Percentiles rank a stretch among this genome's conserved stretches.
Evolutionary conservation across 2,113 vertebrate species (phyloP).

Genomic region (Urocitellus parryii): DNA sequence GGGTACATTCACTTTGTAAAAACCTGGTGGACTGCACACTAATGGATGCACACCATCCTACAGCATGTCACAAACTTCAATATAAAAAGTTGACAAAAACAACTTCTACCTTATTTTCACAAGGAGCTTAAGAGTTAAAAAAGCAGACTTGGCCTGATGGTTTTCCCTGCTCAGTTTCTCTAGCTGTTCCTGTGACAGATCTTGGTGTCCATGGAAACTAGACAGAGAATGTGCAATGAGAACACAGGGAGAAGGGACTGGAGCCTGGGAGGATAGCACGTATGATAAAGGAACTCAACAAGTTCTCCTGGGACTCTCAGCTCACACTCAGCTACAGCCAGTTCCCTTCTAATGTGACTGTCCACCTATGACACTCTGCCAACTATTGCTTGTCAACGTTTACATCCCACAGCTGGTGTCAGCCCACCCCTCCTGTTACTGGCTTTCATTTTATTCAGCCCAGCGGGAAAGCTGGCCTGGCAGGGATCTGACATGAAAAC

Average conservation of each 20-base stretch:
- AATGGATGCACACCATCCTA: too few species aligned
- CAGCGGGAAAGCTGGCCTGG: neutral
- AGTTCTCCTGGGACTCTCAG: neutral
- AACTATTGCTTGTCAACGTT: neutral
- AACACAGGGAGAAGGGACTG: neutral
- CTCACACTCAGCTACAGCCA: neutral
- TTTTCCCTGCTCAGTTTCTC: slow-evolving; percentile 56
- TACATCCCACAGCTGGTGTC: neutral
- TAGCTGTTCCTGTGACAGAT: slow-evolving; percentile 40
- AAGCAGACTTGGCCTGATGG: neutral
- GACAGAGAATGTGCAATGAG: neutral
- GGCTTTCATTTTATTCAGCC: neutral
- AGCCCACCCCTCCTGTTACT: neutral
- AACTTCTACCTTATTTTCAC: slow-evolving; percentile 14
- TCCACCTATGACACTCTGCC: neutral
- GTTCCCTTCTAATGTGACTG: neutral
- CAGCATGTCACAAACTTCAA: neutral
- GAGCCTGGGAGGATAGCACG: neutral
- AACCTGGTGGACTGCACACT: neutral
- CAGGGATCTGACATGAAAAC: neutral
- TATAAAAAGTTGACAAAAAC: slow-evolving; percentile 19
- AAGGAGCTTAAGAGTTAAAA: neutral
- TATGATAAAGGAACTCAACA: neutral
- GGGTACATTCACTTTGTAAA: neutral
- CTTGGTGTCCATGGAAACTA: slow-evolving; percentile 78